Percentiles rank a stretch among this genome's conserved stretches.
These are phyloP conservation scores for Actinostola sp. DNA, from an alignment of 92 coral and sea anemone species.

Conservation along the genomic window DNA sequence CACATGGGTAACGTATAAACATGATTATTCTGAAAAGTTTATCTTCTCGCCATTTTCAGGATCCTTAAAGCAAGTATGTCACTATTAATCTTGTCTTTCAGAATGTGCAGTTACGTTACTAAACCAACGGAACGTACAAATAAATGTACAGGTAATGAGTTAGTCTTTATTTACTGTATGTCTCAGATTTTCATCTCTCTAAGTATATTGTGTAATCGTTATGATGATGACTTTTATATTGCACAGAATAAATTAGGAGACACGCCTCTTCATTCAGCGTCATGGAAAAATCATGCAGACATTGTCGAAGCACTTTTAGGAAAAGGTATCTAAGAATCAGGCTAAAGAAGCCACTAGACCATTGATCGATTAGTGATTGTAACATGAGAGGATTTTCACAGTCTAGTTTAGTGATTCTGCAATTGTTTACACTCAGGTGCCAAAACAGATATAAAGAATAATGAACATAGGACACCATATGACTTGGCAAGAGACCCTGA, in stretches of 20 bases:
- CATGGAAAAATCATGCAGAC: constrained; percentile 94
- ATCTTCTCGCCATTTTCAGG: no score
- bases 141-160: constrained; percentile 80
- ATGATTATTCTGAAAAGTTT: not conserved
- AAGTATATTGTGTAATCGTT: no score
- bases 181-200: no score
- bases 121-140: constrained; percentile 79
- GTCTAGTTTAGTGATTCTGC: no score
- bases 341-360: no score
- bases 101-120: constrained; percentile 87
- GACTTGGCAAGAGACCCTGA: constrained; percentile 95
- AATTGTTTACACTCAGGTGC: no score
- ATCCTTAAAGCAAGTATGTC: no score
- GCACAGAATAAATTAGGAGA: constrained; percentile 93
- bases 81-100: constrained; percentile 20
- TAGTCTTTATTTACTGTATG: no score
- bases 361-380: no score
- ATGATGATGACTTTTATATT: not conserved
- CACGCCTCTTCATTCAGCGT: constrained; percentile 93
- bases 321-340: constrained; percentile 53
- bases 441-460: constrained; percentile 83
- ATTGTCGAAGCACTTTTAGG: constrained; percentile 83
- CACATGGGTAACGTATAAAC: constrained; percentile 68
- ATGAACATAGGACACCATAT: constrained; percentile 79
- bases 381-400: no score